A percentile compares a stretch with the other conserved stretches of the same genome.
Evolutionary conservation across 2,888 invertebrate species (phyloP).

Genomic region (Poecilus cupreus): DNA sequence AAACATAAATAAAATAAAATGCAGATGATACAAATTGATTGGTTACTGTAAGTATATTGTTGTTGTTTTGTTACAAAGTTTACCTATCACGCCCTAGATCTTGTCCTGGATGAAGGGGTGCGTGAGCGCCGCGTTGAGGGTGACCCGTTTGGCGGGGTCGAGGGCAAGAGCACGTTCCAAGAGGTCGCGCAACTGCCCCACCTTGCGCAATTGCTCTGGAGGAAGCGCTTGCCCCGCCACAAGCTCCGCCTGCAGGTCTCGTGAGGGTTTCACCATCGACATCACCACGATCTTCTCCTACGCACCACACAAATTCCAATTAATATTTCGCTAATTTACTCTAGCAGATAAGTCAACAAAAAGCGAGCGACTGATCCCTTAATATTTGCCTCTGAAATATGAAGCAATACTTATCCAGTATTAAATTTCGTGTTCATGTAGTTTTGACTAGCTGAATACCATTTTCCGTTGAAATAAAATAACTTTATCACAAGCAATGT

Average conservation of each 20-base stretch:
- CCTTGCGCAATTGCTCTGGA: conserved; percentile 92
- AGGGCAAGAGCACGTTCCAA: conserved; percentile 93
- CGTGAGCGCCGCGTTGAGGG: conserved; percentile 94
- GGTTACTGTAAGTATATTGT: conserved; percentile 22
- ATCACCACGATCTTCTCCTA: conserved; percentile 98
- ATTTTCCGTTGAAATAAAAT: too few species aligned
- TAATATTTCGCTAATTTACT: not conserved
- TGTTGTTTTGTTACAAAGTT: conserved; percentile 56
- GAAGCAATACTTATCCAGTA: too few species aligned
- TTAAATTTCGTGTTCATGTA: too few species aligned
- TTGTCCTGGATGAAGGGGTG: conserved; percentile 98
- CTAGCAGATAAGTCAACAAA: too few species aligned
- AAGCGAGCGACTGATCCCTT: too few species aligned
- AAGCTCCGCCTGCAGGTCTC: conserved; percentile 92
- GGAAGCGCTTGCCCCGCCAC: conserved; percentile 92
- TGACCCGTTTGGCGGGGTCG: conserved; percentile 93
- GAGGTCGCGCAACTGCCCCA: conserved; percentile 92
- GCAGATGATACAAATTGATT: conserved; percentile 31
- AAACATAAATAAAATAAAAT: conserved; percentile 51
- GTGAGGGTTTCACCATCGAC: conserved; percentile 89
- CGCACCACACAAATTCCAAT: conserved; percentile 61
- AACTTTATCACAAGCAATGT: too few species aligned
- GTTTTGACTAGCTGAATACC: too few species aligned
- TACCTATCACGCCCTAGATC: conserved; percentile 75
- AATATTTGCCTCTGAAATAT: too few species aligned